Percentiles rank a stretch among this genome's conserved stretches.
phyloP scores from a whole-genome alignment of 2,797 vertebrate species.

The Myotis findleyi region DNA sequence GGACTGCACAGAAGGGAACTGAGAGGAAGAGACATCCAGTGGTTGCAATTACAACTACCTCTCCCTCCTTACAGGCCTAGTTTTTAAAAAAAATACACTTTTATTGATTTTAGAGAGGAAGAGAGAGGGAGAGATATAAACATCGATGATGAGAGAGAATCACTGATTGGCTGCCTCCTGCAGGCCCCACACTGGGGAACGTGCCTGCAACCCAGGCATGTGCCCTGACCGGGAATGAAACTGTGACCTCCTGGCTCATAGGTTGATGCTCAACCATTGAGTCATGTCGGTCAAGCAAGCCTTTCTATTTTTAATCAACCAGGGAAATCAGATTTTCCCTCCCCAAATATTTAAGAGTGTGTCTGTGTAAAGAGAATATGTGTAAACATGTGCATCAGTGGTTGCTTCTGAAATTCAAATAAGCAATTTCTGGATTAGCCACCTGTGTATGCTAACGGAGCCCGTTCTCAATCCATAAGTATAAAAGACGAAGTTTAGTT shows the following conservation, averaged over 20 bases:
- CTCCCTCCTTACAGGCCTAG: not conserved
- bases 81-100: not conserved
- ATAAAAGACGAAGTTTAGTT: not conserved
- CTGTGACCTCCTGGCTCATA: too few relatives aligned
- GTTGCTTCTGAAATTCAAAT: slow-evolving; percentile 51
- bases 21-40: not conserved
- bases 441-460: not conserved
- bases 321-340: slow-evolving; percentile 2
- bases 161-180: too few relatives aligned
- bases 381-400: not conserved
- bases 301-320: slow-evolving; percentile 27
- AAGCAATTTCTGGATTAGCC: not conserved
- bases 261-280: too few relatives aligned
- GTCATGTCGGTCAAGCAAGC: not conserved
- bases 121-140: too few relatives aligned
- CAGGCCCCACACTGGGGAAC: too few relatives aligned
- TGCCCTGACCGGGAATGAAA: too few relatives aligned
- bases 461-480: not conserved
- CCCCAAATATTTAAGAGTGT: not conserved
- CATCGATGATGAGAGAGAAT: too few relatives aligned
- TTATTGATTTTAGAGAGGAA: too few relatives aligned
- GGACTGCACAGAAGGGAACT: not conserved
- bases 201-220: too few relatives aligned
- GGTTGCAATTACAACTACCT: not conserved
- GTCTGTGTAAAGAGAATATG: not conserved